Base-by-base conservation (phyloP, 2,888 invertebrate genomes). In the Strigamia maritima region DNA sequence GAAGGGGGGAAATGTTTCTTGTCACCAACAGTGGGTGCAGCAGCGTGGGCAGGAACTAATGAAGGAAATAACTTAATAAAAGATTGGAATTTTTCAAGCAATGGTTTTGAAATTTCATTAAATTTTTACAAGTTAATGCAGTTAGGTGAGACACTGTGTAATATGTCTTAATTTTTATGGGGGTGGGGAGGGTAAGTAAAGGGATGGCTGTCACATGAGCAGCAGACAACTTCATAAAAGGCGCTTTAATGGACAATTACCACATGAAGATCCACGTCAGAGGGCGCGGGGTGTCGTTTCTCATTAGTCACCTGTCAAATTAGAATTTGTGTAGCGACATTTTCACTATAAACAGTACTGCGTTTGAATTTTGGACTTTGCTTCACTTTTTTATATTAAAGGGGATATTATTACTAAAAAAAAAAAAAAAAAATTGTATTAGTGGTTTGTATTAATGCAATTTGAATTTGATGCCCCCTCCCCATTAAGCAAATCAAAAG, bases 101-200 rank as follows among this genome's bases (percentile, higher is more conserved):
- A 70, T 70, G 70, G 70, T 28, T 70, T 70, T 70, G 70, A 70
- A 70, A 70, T 70, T 70, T 70, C 70, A 70, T 70, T 70, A 70
- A 70, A 70, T 70, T 70, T 70, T 70, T 70, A 70, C 70, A 70
- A 70, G 70, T 70, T 70, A 70, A 70, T 70, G 70, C 70, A 70
- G 70, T 70, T 70, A 70, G 70, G 16, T n/a, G 70, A 70, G 70
- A n/a, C 70, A 26, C 26, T 70, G 70, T 70, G 70, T 70, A 70
- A 70, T 70, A 70, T 70, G 70, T 70, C 70, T 70, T 70, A 70
- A 70, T 70, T 70, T 70, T 70, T 70, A 10, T 26, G 70, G 14
- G 26, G 70, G 70, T 26, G 70, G 70, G 70, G 28, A n/a, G 70
- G 70, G 26, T 26, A 70, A 28, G 26, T 0, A 70, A 70, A 70